Conservation (phyloP, 1,140 invertebrate species). For the Drosophila parvula region DNA sequence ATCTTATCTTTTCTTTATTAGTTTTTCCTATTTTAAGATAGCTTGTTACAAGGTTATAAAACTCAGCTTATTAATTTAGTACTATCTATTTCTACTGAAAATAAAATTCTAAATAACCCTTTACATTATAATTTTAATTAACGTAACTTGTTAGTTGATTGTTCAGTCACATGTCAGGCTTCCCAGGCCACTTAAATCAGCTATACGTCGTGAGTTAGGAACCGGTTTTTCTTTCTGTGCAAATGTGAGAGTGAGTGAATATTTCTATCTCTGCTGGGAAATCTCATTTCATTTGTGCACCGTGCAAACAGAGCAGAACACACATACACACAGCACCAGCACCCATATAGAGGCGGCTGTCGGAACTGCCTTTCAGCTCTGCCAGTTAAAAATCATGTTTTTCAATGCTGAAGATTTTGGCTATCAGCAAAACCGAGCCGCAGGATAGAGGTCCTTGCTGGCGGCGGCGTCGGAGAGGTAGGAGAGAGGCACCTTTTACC, state of each 20-base stretch:
- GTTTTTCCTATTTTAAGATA: too few relatives aligned
- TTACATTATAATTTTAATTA: background rate
- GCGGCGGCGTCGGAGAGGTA: conserved; percentile 7
- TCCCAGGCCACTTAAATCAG: conserved; percentile 11
- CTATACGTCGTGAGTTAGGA: background rate
- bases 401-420: conserved; percentile 64
- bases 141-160: background rate
- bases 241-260: conserved; percentile 30
- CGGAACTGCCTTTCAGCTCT: conserved; percentile 61
- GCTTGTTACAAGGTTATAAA: too few relatives aligned
- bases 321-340: background rate
- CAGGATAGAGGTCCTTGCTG: conserved; percentile 18
- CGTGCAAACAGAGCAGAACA: conserved; percentile 42
- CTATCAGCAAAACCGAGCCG: conserved; percentile 60
- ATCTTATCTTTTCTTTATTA: too few relatives aligned
- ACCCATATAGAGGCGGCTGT: conserved; percentile 17
- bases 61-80: background rate
- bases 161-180: background rate
- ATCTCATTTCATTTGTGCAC: conserved; percentile 78
- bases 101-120: background rate
- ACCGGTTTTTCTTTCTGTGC: conserved; percentile 19
- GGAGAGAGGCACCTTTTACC: conserved; percentile 74
- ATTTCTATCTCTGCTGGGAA: conserved; percentile 64
- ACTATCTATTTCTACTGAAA: background rate
- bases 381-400: conserved; percentile 81